A percentile compares a stretch with the other conserved stretches of the same genome.
These are phyloP conservation scores for Vulpes lagopus DNA, from an alignment of 2,113 vertebrate genomes.

Conservation along the genomic window DNA sequence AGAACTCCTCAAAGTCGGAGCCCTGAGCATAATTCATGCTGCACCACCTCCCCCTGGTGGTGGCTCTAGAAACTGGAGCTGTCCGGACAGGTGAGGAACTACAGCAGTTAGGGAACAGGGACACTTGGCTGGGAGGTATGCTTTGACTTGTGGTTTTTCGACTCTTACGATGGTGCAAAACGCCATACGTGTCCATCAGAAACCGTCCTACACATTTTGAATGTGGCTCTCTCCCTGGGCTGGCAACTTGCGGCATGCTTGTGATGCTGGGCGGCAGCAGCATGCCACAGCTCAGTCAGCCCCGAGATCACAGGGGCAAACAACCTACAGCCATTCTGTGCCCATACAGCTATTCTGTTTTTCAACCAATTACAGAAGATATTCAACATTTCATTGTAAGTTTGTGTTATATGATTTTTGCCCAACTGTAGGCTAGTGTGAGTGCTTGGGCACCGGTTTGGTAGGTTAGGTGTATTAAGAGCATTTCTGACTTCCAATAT, in stretches of 20 bases:
- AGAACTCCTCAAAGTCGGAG: neutral
- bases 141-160: neutral
- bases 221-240: neutral
- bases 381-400: neutral
- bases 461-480: neutral
- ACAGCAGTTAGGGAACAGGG: neutral
- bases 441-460: neutral
- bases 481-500: neutral
- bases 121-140: neutral
- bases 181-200: neutral
- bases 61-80: neutral
- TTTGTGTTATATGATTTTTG: neutral
- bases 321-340: rapidly evolving
- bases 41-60: conserved; percentile 72
- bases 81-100: neutral
- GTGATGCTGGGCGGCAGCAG: neutral
- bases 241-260: rapidly evolving
- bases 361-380: neutral
- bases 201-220: neutral
- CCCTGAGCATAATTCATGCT: neutral
- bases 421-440: neutral
- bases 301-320: neutral
- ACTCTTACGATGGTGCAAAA: neutral
- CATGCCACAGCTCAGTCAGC: neutral
- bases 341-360: neutral